Base-by-base conservation (phyloP, 2,888 invertebrate genomes). In the Limnephilus lunatus region DNA sequence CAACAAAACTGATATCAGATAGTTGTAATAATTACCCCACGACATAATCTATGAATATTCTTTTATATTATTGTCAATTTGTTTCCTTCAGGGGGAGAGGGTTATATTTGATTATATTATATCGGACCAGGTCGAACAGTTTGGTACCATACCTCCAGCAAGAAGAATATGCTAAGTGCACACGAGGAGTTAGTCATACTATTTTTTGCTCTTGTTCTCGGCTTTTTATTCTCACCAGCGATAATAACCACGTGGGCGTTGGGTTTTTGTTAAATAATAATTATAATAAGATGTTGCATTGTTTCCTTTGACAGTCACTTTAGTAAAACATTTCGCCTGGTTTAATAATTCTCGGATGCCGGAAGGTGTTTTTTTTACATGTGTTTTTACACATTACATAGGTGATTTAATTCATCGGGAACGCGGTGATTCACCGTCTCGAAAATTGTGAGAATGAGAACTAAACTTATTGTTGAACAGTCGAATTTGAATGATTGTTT, bases 281-380 rank as follows among this genome's bases (percentile, higher is more conserved):
- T 92, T 90, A 92, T 92, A 91, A 91, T 92, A 91, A 92, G 91
- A 90, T 89, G 86, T 86, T 85, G 90, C 93, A 93, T 93, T 93
- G 93, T 93, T 93, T 92, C 92, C 92, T 86, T 90, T 89, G 86
- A 92, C 92, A 90, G 92, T 85, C 92, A 91, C 80, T 82, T 82
- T 82, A 32, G 32, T 82, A 32, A 68, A 68, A 68, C 68, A 68
- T 68, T 68, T 68, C 25, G 53, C 53, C 25, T 25, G 25, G 25
- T 3, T 68, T 68, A 68, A 68, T 68, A 68, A 68, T 68, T 68
- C 68, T 68, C 68, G 25, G 68, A 25, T 68, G 68, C 68, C 68
- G 68, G 68, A 68, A 68, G 68, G 68, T 25, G 68, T 19, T 68
- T 68, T 68, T 68, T 68, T 68, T n/a, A 68, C 68, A 68, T 25